These are phyloP conservation scores for Oplegnathus fasciatus DNA, from an alignment of 2,113 vertebrate genomes.

Conservation along the genomic window DNA sequence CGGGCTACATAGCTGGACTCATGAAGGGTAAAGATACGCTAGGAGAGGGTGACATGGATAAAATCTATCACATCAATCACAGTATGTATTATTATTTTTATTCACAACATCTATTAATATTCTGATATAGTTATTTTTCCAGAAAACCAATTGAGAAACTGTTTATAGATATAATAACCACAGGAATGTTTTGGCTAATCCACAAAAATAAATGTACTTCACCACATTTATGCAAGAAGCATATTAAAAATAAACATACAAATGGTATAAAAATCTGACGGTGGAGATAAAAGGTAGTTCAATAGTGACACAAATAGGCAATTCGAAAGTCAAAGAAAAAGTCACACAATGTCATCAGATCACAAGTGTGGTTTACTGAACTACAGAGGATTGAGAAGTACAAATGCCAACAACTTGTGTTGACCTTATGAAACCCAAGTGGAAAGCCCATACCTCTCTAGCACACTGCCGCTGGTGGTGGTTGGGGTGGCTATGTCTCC, in stretches of 20 bases:
- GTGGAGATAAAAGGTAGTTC: neutral
- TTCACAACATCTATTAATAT: neutral
- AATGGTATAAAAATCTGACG: neutral
- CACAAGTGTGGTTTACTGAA: neutral
- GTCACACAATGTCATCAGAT: neutral
- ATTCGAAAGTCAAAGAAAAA: constrained; percentile 1
- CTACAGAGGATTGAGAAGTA: neutral
- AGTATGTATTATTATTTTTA: neutral
- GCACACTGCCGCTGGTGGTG: constrained; percentile 89
- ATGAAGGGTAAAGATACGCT: constrained; percentile 22
- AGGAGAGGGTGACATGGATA: neutral
- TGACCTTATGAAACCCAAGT: neutral
- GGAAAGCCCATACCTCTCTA: constrained; percentile 91
- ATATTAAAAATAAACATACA: neutral
- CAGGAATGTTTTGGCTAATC: neutral
- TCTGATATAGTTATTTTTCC: neutral
- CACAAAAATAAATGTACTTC: constrained; percentile 2
- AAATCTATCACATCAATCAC: constrained; percentile 11
- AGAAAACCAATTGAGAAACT: neutral
- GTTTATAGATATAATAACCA: neutral
- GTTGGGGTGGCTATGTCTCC: constrained; percentile 88
- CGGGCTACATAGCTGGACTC: constrained; percentile 7
- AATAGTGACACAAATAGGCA: neutral
- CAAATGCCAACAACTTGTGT: constrained; percentile 14
- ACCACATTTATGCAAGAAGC: neutral